Base-by-base conservation (phyloP, 2,113 vertebrate genomes). In the Oceanodroma tethys region DNA sequence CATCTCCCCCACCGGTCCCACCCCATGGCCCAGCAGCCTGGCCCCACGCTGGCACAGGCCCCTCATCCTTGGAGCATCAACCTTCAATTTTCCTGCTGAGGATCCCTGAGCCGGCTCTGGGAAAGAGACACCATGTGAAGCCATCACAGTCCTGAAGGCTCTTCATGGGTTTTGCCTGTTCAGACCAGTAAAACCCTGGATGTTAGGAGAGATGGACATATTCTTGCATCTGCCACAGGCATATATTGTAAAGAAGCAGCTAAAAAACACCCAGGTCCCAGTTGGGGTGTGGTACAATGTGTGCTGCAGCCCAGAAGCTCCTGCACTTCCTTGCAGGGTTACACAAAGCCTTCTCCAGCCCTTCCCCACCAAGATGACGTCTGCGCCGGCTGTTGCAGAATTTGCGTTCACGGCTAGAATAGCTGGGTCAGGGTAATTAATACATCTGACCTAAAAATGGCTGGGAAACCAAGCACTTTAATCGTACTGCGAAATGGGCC, bases 31-130 rank as follows among this genome's bases (percentile, higher is more conserved):
- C 5, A 86, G 68, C 36, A 90, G n/a, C 30, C 45, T 45, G n/a
- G 16, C 4, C 48, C 19, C 30, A 32, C 0, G 0, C 29, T 7
- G 11, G 34, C 2, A 13, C 10, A 68, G 38, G 21, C 16, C 36
- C 11, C 62, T 75, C 62, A 48, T 22, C 43, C 59, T 45, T 76
- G 45, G 10, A 58, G 45, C 22, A 84, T 23, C 29, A 38, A 8
- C 20, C 18, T 73, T 58, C 53, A 42, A 2, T 79, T 63, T 81
- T 78, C 23, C n/a, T 47, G 29, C 42, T 36, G 13, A 72, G 18
- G 10, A 80, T 27, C 58, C 53, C 20, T 1, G 0, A 50, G 65
- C 17, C 3, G 2, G 11, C 38, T 53, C 30, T 66, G 59, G 42
- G 47, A 86, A 90, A 83, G 40, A 81, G 7, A 63, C 9, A 6